phyloP scores from a whole-genome alignment of 2,888 invertebrate species.

The Thecophora atra region DNA sequence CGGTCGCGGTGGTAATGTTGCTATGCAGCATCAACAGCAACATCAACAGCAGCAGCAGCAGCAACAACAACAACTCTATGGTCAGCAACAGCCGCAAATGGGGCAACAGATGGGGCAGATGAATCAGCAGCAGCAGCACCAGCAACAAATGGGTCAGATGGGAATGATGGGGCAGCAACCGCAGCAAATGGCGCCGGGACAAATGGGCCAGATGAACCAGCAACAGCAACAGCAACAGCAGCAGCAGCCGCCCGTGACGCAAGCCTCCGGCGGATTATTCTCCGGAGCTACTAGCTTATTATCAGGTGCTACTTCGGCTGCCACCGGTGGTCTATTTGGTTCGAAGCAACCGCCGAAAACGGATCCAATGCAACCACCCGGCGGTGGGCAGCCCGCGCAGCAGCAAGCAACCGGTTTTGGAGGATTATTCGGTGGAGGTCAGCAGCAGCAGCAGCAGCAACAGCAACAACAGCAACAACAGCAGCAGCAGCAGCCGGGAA shows the following conservation, averaged over 20 bases:
- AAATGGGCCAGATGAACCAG: constrained; percentile 52
- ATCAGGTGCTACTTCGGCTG: constrained; percentile 67
- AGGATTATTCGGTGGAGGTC: constrained; percentile 54
- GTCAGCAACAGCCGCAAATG: constrained; percentile 49
- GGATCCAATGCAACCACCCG: constrained; percentile 69
- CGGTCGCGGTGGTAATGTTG: constrained; percentile 67
- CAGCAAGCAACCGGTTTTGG: constrained; percentile 62
- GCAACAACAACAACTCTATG: constrained; percentile 46
- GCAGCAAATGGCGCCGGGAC: constrained; percentile 54
- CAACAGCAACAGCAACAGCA: constrained; percentile 54
- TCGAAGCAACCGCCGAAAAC: constrained; percentile 66
- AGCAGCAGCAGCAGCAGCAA: constrained; percentile 63
- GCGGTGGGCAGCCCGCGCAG: constrained; percentile 64
- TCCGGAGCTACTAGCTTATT: constrained; percentile 66
- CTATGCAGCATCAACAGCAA: constrained; percentile 62
- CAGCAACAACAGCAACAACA: constrained; percentile 53
- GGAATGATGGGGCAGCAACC: constrained; percentile 44
- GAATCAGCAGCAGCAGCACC: constrained; percentile 41
- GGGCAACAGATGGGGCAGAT: constrained; percentile 47
- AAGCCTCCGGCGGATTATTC: constrained; percentile 64
- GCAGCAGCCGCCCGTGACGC: constrained; percentile 62
- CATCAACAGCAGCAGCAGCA: constrained; percentile 61
- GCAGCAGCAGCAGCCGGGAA: constrained; percentile 54
- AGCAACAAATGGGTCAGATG: constrained; percentile 46
- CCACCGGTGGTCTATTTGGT: constrained; percentile 67